These are phyloP conservation scores for Limnephilus marmoratus DNA, from an alignment of 2,888 invertebrate genomes.

Conservation along the genomic window DNA sequence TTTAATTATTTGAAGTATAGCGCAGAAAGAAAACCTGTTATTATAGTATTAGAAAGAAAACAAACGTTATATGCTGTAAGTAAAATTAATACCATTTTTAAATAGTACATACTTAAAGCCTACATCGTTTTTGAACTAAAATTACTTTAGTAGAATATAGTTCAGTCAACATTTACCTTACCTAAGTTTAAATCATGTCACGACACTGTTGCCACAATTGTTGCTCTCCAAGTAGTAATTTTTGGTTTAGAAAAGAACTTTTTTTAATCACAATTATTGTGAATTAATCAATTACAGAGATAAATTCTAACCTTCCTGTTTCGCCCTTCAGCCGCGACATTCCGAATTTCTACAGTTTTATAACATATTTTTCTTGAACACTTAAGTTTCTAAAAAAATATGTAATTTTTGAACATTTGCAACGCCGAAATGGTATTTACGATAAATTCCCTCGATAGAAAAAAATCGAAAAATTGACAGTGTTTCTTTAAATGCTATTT, in stretches of 20 bases:
- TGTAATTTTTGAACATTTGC: too few relatives aligned
- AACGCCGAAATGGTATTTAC: too few relatives aligned
- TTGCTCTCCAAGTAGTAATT: not conserved
- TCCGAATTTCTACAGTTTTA: too few relatives aligned
- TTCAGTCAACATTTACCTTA: not conserved
- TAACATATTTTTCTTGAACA: too few relatives aligned
- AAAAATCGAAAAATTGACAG: too few relatives aligned
- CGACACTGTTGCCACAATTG: not conserved
- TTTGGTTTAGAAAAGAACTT: not conserved
- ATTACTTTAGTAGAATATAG: not conserved
- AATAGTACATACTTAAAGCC: not conserved
- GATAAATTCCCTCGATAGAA: too few relatives aligned
- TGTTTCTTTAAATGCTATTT: too few relatives aligned
- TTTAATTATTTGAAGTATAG: not conserved
- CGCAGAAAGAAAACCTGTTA: not conserved
- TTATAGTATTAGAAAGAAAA: not conserved
- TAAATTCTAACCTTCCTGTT: too few relatives aligned
- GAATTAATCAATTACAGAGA: not conserved
- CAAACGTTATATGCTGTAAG: not conserved
- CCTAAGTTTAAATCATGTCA: not conserved
- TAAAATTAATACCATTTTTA: not conserved
- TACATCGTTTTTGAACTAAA: not conserved
- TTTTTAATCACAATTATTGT: not conserved
- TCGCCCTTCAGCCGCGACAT: too few relatives aligned
- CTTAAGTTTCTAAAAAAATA: too few relatives aligned